Conservation (phyloP, 1,140 invertebrate species). For the Phocides pigmalion region DNA sequence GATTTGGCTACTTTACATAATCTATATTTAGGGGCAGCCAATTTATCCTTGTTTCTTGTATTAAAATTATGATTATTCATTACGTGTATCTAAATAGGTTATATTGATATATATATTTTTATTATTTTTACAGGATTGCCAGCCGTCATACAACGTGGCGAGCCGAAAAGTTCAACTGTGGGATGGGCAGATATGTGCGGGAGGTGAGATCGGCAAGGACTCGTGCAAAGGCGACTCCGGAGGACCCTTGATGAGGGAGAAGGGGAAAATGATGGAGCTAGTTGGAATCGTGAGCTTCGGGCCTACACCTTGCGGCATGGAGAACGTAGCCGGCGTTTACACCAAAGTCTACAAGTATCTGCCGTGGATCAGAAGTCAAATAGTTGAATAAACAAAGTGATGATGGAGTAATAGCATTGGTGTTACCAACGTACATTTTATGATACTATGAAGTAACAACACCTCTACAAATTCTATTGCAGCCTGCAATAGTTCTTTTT, state of each 20-base stretch:
- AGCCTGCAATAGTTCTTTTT: too few relatives aligned
- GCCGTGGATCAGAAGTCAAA: constrained; percentile 77
- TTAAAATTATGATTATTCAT: too few relatives aligned
- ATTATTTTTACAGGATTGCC: constrained; percentile 78
- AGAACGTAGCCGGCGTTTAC: constrained; percentile 85
- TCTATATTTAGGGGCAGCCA: too few relatives aligned
- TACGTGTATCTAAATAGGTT: too few relatives aligned
- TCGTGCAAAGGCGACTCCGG: constrained; percentile 83
- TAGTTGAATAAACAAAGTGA: too few relatives aligned
- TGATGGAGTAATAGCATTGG: too few relatives aligned
- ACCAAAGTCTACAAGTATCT: constrained; percentile 84
- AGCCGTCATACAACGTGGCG: constrained; percentile 62
- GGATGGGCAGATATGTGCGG: constrained; percentile 64
- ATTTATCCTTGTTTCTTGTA: too few relatives aligned
- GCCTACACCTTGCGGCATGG: constrained; percentile 81
- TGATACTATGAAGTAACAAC: too few relatives aligned
- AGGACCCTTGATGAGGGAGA: constrained; percentile 84
- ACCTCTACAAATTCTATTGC: too few relatives aligned
- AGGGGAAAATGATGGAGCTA: constrained; percentile 49
- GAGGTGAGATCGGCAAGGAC: constrained; percentile 62
- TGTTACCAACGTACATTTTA: too few relatives aligned
- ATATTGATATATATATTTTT: too few relatives aligned
- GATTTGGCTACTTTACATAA: too few relatives aligned
- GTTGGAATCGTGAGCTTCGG: constrained; percentile 87
- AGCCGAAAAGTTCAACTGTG: constrained; percentile 51